These are phyloP conservation scores for Eledona agricola DNA, from an alignment of 2,888 invertebrate genomes.

Conservation along the genomic window DNA sequence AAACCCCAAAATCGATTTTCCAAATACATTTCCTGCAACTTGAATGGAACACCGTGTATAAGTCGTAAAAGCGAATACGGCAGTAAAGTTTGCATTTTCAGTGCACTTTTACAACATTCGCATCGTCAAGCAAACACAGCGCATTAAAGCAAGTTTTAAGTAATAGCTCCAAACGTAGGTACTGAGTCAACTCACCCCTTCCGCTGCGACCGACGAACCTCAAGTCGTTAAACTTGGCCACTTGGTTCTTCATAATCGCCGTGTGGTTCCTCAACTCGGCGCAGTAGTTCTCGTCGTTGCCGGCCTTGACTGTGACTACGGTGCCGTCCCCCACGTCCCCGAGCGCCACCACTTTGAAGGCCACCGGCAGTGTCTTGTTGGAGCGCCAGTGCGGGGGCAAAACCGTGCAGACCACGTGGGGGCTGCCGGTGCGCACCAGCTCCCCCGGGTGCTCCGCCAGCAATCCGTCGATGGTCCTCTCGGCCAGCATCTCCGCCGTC, in stretches of 20 bases:
- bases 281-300: slow-evolving; percentile 98
- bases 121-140: no score
- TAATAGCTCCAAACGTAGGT: no score
- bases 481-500: slow-evolving; percentile 90
- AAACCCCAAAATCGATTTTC: no score
- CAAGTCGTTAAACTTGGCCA: slow-evolving; percentile 98
- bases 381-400: slow-evolving; percentile 97
- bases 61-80: no score
- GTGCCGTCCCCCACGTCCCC: slow-evolving; percentile 97
- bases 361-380: slow-evolving; percentile 96
- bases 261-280: slow-evolving; percentile 95
- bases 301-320: slow-evolving; percentile 92
- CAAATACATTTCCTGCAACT: no score
- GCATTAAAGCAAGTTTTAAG: no score
- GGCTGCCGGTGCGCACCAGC: slow-evolving; percentile 90
- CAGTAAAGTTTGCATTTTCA: no score
- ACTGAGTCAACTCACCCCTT: slow-evolving; percentile 78
- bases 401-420: slow-evolving; percentile 94
- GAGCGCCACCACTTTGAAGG: slow-evolving; percentile 95
- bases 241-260: slow-evolving; percentile 97
- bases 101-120: no score
- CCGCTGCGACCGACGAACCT: slow-evolving; percentile 98
- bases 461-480: slow-evolving; percentile 86
- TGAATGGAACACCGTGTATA: no score
- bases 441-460: slow-evolving; percentile 92